Conservation (phyloP, 2,888 invertebrate species). For the Cryptocheilus praepositus region DNA sequence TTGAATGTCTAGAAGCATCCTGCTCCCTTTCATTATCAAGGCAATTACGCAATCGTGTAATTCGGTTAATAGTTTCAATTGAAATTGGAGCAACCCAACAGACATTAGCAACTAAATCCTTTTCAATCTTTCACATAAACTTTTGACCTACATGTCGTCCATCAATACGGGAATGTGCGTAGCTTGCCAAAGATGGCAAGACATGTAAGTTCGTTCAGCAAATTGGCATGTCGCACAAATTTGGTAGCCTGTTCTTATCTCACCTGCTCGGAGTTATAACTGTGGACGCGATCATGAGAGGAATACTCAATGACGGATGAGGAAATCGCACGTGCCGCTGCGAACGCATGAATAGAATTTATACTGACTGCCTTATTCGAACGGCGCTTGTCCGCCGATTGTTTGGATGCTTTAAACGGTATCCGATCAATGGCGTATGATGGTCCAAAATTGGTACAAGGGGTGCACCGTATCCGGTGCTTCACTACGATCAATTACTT, state of each 20-base stretch:
- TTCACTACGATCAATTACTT: too few species aligned
- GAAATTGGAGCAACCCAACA: too few species aligned
- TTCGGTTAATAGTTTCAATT: too few species aligned
- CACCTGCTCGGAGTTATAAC: slow-evolving; percentile 34
- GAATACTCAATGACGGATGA: slow-evolving; percentile 48
- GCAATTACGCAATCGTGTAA: too few species aligned
- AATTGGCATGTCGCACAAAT: slow-evolving; percentile 40
- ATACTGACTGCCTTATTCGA: slow-evolving; percentile 38
- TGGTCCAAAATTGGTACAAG: too few species aligned
- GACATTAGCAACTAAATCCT: too few species aligned
- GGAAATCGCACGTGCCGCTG: slow-evolving; percentile 41
- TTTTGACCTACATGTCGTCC: too few species aligned
- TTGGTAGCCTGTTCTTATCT: slow-evolving; percentile 9
- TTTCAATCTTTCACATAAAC: too few species aligned
- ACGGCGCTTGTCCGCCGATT: background rate
- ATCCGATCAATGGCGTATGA: background rate
- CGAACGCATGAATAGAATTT: slow-evolving; percentile 34
- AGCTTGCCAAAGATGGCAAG: slow-evolving; percentile 33
- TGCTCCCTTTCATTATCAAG: too few species aligned
- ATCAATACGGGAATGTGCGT: too few species aligned
- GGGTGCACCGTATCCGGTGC: too few species aligned
- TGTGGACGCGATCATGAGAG: slow-evolving; percentile 40
- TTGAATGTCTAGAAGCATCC: too few species aligned
- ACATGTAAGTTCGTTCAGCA: slow-evolving; percentile 17
- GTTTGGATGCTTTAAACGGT: slow-evolving; percentile 16